A percentile compares a stretch with the other conserved stretches of the same genome.
Evolutionary conservation across 2,113 vertebrate genomes (phyloP).

Genomic region (Prolemur simus): DNA sequence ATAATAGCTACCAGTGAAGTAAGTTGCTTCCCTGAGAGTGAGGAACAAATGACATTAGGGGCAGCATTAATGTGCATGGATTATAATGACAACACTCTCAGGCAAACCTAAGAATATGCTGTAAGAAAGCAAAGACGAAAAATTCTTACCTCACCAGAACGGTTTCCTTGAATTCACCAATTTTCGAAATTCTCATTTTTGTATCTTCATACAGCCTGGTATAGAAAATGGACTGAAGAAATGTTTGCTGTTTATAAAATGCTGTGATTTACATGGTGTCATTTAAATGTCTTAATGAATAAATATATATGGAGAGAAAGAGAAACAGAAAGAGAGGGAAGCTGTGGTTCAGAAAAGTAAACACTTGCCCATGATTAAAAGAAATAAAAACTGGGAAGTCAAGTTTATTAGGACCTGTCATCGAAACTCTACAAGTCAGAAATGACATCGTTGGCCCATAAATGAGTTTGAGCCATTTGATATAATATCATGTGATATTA

Average conservation of each 20-base stretch:
- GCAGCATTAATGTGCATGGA: not conserved
- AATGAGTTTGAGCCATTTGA: not conserved
- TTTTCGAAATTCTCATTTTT: not conserved
- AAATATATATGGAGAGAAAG: not conserved
- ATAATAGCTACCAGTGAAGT: conserved; percentile 7
- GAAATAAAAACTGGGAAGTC: not conserved
- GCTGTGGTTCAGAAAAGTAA: not conserved
- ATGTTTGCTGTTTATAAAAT: not conserved
- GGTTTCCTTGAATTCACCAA: not conserved
- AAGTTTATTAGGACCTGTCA: not conserved
- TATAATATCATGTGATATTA: not conserved
- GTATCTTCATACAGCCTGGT: not conserved
- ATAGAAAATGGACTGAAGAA: not conserved
- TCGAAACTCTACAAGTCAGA: not conserved
- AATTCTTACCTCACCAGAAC: not conserved
- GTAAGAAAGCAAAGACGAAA: not conserved
- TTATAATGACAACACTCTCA: not conserved
- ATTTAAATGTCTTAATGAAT: not conserved
- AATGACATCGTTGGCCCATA: not conserved
- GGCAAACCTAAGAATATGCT: not conserved
- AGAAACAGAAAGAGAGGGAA: not conserved
- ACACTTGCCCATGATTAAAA: not conserved
- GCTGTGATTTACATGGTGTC: not conserved
- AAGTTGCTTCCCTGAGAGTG: not conserved
- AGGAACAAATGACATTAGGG: not conserved